Base-by-base conservation (phyloP, 1,140 invertebrate genomes). In the Chelonus insularis region DNA sequence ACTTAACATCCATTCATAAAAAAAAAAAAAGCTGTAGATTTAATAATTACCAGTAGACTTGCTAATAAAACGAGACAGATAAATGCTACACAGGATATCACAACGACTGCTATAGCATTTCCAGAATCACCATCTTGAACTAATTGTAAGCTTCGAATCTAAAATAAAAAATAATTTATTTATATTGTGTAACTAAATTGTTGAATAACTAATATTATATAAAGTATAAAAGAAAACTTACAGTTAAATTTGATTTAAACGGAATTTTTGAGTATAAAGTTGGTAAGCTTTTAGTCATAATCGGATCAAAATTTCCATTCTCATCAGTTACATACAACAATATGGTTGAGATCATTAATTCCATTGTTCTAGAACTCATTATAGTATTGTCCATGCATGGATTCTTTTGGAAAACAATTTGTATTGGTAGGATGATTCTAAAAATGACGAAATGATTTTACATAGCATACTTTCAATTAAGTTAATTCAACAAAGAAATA, bases 11-110 rank as follows among this genome's bases (percentile, higher is more conserved):
- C n/a, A n/a, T n/a, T n/a, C n/a, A n/a, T n/a, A n/a, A n/a, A n/a
- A n/a, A n/a, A n/a, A n/a, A n/a, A 52, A 52, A n/a, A 39, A 39
- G 11, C 14, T 39, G 37, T 36, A 3, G 29, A 54, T 54, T 36
- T 18, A 34, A 34, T n/a, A n/a, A 82, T 86, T 82, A 88, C 87
- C 80, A 91, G 74, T 47, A 91, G 83, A 14, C 85, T 85, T 21
- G 87, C 86, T 8, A 91, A 68, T 7, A 89, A 72, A 29, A 90
- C 71, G 11, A 90, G 75, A 64, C 82, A 85, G 37, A 83, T 73
- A 23, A 81, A 81, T 16, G 80, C 84, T 14, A 85, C 75, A 45
- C 81, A 81, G 6, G 84, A 83, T 39, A 85, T 78, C 12, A 82
- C 76, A 39, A 84, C 77, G 9, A 84, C 83, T 6, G 81, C 82